Conservation (phyloP, 2,888 invertebrate genomes). For the Agrotis exclamationis region DNA sequence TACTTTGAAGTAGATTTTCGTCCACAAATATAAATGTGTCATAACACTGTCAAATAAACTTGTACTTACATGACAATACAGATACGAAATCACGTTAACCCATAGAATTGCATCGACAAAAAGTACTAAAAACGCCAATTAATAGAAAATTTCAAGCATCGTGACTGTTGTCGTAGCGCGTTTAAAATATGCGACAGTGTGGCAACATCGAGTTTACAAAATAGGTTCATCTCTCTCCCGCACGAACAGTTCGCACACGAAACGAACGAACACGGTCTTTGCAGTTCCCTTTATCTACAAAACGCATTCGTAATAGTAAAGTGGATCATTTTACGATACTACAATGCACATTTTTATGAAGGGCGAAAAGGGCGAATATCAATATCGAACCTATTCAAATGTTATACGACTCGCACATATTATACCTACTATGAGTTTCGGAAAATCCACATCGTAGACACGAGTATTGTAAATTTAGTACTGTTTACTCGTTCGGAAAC, state of each 20-base stretch:
- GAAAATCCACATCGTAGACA: constrained; percentile 54
- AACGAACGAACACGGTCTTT: constrained; percentile 71
- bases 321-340: constrained; percentile 76
- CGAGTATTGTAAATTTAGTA: constrained; percentile 67
- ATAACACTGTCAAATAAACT: constrained; percentile 73
- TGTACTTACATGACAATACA: constrained; percentile 75
- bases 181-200: constrained; percentile 80
- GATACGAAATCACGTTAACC: constrained; percentile 78
- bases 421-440: constrained; percentile 41
- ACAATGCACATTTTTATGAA: constrained; percentile 77
- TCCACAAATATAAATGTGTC: constrained; percentile 71
- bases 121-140: constrained; percentile 84
- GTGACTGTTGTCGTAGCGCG: constrained; percentile 81
- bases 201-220: constrained; percentile 65
- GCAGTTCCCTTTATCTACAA: constrained; percentile 72
- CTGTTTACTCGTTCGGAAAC: constrained; percentile 69
- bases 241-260: constrained; percentile 59
- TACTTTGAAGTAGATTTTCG: constrained; percentile 67
- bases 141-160: constrained; percentile 85
- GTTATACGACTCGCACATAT: constrained; percentile 63
- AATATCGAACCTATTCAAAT: constrained; percentile 64
- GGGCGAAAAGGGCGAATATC: constrained; percentile 72
- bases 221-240: constrained; percentile 75
- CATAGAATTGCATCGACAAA: constrained; percentile 78
- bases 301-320: constrained; percentile 83